Percentiles rank a stretch among this genome's conserved stretches.
Conservation (phyloP, 2,888 invertebrate species). For the Scaptomyza reducta region DNA sequence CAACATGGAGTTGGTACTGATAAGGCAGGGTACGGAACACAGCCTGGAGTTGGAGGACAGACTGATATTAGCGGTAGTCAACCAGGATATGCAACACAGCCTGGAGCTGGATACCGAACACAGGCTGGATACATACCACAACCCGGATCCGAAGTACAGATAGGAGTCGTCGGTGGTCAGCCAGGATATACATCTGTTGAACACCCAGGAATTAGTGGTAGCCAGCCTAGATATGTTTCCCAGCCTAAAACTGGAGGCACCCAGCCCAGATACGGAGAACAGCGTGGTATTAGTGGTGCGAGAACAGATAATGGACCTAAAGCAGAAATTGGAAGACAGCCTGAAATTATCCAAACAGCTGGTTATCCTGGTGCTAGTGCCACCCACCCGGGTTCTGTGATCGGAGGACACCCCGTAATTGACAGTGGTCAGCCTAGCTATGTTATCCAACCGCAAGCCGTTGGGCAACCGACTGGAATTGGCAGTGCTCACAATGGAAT, state of each 20-base stretch:
- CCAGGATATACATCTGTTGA: slow-evolving; percentile 26
- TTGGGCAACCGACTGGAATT: not conserved
- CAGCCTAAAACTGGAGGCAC: slow-evolving; percentile 18
- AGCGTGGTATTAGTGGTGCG: slow-evolving; percentile 12
- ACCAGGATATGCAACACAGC: slow-evolving; percentile 12
- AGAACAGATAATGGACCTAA: not conserved
- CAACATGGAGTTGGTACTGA: no score
- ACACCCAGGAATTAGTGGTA: slow-evolving; percentile 23
- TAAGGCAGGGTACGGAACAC: not conserved
- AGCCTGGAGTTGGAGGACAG: slow-evolving; percentile 8
- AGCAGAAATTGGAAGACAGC: not conserved
- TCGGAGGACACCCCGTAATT: slow-evolving; percentile 19
- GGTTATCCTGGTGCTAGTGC: slow-evolving; percentile 21
- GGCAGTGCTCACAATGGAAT: slow-evolving; percentile 15
- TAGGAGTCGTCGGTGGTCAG: not conserved
- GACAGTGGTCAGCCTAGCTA: slow-evolving; percentile 35
- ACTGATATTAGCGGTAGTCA: not conserved
- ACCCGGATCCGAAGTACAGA: slow-evolving; percentile 2
- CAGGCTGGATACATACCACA: slow-evolving; percentile 27
- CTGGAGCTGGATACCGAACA: slow-evolving; percentile 3
- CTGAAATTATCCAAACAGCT: not conserved
- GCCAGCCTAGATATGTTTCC: slow-evolving; percentile 29
- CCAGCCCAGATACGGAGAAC: slow-evolving; percentile 33
- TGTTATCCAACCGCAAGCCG: not conserved
- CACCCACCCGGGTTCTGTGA: slow-evolving; percentile 8